Conservation (phyloP, 2,113 vertebrate species). For the Anolis carolinensis region DNA sequence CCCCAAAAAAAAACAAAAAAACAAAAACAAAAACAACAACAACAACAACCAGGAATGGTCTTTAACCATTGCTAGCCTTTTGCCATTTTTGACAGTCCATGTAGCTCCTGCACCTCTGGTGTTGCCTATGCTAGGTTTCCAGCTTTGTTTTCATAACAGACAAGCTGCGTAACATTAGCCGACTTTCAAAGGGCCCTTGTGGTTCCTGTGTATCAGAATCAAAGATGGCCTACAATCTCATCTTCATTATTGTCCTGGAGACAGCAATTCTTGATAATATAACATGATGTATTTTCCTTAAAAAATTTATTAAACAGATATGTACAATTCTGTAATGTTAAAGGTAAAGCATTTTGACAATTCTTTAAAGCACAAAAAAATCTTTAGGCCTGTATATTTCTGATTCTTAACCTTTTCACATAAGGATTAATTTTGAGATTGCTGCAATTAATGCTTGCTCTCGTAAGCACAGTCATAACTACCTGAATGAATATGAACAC, state of each 20-base stretch:
- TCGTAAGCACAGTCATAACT: not conserved
- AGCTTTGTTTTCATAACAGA: not conserved
- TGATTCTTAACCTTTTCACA: not conserved
- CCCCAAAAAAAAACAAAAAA: no score
- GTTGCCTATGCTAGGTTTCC: not conserved
- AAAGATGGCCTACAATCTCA: not conserved
- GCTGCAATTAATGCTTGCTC: not conserved
- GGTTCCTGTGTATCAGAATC: no score
- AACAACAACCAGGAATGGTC: no score
- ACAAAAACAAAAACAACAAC: no score
- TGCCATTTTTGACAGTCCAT: no score
- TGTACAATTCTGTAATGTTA: conserved; percentile 22
- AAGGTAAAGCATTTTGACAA: conserved; percentile 19
- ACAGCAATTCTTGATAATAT: not conserved
- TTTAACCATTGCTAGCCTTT: no score
- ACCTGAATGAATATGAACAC: not conserved
- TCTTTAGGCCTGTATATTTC: no score
- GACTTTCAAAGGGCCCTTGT: not conserved
- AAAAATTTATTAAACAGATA: conserved; percentile 30
- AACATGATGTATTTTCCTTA: not conserved
- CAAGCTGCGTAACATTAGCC: no score
- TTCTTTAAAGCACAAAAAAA: not conserved
- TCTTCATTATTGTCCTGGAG: not conserved
- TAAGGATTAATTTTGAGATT: not conserved
- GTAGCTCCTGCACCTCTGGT: no score